Evolutionary conservation across 2,797 vertebrate genomes (phyloP), one percentile per base, ranked within the genome.

Genomic region (Scarus forsteni): DNA sequence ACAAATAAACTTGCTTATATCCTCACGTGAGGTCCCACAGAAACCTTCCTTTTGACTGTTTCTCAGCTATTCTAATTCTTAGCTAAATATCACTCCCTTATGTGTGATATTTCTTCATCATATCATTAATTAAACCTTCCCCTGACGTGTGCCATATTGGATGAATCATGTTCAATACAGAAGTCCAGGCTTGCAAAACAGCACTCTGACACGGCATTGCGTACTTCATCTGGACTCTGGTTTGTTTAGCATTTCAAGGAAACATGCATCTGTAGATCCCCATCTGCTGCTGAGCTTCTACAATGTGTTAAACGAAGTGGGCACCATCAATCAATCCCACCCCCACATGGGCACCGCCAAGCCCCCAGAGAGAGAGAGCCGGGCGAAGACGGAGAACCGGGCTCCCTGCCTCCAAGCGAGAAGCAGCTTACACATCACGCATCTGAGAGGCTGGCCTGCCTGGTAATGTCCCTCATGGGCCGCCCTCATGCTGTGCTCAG

Each of bases 261-360:
- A 84, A 60, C 75, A 58, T 84, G 85, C 85, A 88, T 90, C 87
- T 86, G 85, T 79, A 83, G 83, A 88, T 81, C 54, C 68, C 85
- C 83, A 88, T 90, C 91, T 91, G 90, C 79, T 66, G 59, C 85
- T 67, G 86, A 77, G 86, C 79, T 85, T 88, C 84, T 73, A 85
- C 83, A 83, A 87, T 78, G 88, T 89, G 91, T 88, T 85, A 87
- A 93, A 90, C 63, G 58, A 83, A 91, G 89, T 88, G 88, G 84
- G 88, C 78, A 84, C 88, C 86, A 93, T 94, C 92, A 90, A 92
- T 94, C 93, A 93, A 79, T 87, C 78, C 73, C 88, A 86, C 89
- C 86, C 85, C 89, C 88, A 81, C 88, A 84, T 58, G 89, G 91
- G 85, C 85, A 88, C 82, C 92, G 92, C 84, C 85, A 90, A 85